Percentiles rank a stretch among this genome's conserved stretches.
phyloP scores from a whole-genome alignment of 2,888 invertebrate species.

The Pteria penguin region DNA sequence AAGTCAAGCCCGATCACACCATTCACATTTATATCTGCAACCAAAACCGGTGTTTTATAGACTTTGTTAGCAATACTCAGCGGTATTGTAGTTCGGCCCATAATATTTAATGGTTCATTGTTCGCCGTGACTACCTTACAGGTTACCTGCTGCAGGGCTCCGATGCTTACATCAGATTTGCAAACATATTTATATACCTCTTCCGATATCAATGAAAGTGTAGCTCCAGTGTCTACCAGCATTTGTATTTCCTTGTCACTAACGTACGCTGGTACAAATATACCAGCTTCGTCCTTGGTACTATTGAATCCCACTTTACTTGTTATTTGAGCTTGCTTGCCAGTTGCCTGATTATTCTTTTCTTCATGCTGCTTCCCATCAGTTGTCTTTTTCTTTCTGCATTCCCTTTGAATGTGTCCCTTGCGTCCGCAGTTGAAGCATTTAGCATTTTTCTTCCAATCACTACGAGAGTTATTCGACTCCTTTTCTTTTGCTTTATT shows the following conservation, averaged over 20 bases:
- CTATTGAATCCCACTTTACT: neutral
- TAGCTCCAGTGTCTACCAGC: slow-evolving; percentile 14
- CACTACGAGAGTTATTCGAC: no score
- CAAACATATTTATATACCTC: neutral
- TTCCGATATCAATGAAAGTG: neutral
- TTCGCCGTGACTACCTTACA: neutral
- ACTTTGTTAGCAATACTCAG: neutral
- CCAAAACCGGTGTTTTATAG: neutral
- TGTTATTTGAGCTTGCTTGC: neutral
- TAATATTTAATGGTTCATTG: neutral
- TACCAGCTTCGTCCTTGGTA: neutral
- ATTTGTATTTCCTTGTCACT: neutral
- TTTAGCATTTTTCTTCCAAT: no score
- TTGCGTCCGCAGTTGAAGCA: no score
- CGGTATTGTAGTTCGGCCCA: neutral
- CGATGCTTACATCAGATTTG: neutral
- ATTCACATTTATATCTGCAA: neutral
- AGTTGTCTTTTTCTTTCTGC: no score
- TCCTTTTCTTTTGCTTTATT: no score
- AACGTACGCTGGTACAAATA: neutral
- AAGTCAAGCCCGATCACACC: neutral
- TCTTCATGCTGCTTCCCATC: no score
- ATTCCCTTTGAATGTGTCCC: no score
- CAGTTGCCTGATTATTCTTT: neutral
- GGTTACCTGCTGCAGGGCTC: neutral